Evolutionary conservation across 30 jellyfish, hydroid and myxozoan genomes (phyloP), one percentile per base, ranked within the genome.

Genomic region (Aurelia aurita): DNA sequence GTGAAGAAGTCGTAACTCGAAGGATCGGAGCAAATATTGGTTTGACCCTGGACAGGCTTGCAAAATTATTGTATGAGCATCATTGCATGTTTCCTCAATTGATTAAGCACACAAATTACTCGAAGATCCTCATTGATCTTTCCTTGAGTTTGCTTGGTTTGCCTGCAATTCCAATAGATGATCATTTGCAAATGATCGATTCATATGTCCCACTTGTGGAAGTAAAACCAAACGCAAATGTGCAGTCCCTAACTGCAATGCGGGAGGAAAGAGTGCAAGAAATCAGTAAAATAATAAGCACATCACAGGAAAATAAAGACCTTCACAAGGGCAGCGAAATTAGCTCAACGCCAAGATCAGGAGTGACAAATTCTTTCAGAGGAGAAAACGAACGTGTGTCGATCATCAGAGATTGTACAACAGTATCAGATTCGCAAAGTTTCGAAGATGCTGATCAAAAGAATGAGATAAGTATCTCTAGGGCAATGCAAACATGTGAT

Each of bases 31-130:
- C 44, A 27, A 78, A 78, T 26, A 62, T 78, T 39, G 77, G 80
- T 18, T 12, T 20, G 8, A 78, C 89, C 20, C 47, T 78, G 54
- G 79, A 58, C 11, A 59, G 73, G 58, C 79, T 78, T 60, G 89
- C 89, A 21, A 78, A 35, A 64, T 61, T 78, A 55, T 31, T 78
- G 47, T 78, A 78, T 61, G 89, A 61, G 60, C 89, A 78, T 44
- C 89, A 78, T 32, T 78, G 89, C 49, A 22, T 78, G 74, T 78
- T 78, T 78, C 89, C 80, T 21, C 89, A 78, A 51, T 78, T 34
- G 35, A 78, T 78, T 2, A 60, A 45, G 60, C 89, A 78, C 70
- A 78, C 89, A 19, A 46, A 78, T 26, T 61, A 64, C 46, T 78
- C 89, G 32, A 62, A 59, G 71, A 69, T 59, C 53, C 89, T 78